phyloP scores from a whole-genome alignment of 2,113 vertebrate species.

The Pao palembangensis region DNA sequence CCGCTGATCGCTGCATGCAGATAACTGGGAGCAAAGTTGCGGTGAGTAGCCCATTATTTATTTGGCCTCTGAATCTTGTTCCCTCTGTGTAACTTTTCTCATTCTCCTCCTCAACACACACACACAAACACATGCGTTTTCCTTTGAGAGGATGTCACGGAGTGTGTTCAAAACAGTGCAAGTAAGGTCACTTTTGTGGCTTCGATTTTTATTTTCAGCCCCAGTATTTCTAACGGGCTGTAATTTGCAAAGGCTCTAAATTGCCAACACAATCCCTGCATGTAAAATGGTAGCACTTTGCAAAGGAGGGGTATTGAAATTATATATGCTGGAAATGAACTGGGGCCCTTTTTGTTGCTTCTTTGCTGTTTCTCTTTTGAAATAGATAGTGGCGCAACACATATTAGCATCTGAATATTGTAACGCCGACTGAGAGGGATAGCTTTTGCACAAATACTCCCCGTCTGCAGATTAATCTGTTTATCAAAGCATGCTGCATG shows the following conservation, averaged over 20 bases:
- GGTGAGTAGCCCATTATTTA: constrained; percentile 88
- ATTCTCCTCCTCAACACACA: constrained; percentile 10
- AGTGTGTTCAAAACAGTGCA: constrained; percentile 32
- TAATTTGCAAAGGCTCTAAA: constrained; percentile 62
- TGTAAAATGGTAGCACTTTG: constrained; percentile 55
- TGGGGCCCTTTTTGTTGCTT: constrained; percentile 54
- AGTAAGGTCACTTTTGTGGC: constrained; percentile 50
- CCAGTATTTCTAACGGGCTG: constrained; percentile 60
- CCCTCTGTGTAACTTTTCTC: constrained; percentile 37
- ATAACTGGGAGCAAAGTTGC: constrained; percentile 98
- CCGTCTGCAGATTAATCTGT: constrained; percentile 65
- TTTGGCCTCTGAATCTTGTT: constrained; percentile 59
- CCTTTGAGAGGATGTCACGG: constrained; percentile 20
- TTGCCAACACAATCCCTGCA: constrained; percentile 47
- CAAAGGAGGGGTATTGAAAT: constrained; percentile 65
- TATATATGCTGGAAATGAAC: constrained; percentile 54
- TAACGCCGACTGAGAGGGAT: constrained; percentile 54
- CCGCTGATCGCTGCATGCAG: constrained; percentile 95
- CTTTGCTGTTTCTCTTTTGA: constrained; percentile 48
- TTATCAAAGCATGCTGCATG: constrained; percentile 61
- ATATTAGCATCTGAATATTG: constrained; percentile 70
- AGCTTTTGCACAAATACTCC: constrained; percentile 61
- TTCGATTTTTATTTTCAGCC: constrained; percentile 50
- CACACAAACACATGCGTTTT: constrained; percentile 10
- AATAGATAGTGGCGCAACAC: constrained; percentile 54